Percentiles rank a stretch among this genome's conserved stretches.
phyloP scores from a whole-genome alignment of 2,888 invertebrate species.

The Hyles lineata region DNA sequence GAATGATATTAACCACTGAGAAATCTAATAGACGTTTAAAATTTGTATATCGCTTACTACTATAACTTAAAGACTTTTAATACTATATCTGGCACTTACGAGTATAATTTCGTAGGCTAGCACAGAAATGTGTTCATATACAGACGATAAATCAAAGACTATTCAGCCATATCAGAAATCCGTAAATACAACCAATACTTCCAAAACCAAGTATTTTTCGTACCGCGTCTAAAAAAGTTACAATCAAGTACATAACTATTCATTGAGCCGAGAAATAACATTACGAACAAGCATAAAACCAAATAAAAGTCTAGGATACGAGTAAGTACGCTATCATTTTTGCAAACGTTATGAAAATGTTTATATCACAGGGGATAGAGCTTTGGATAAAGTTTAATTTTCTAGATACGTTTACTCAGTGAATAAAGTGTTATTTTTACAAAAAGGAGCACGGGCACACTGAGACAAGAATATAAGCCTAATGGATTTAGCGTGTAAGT shows the following conservation, averaged over 20 bases:
- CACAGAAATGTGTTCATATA: too few relatives aligned
- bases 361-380: conserved; percentile 38
- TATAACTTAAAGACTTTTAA: too few relatives aligned
- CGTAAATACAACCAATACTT: too few relatives aligned
- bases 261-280: conserved; percentile 11
- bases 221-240: not conserved
- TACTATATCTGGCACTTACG: too few relatives aligned
- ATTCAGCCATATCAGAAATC: too few relatives aligned
- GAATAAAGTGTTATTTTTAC: conserved; percentile 52
- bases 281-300: conserved; percentile 10
- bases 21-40: too few relatives aligned
- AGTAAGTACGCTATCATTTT: conserved; percentile 25
- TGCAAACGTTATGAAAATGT: conserved; percentile 42
- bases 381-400: conserved; percentile 47
- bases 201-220: too few relatives aligned
- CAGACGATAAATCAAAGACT: too few relatives aligned
- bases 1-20: too few relatives aligned
- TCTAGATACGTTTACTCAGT: conserved; percentile 45
- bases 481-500: conserved; percentile 75
- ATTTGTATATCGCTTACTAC: too few relatives aligned
- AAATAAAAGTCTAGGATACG: conserved; percentile 20
- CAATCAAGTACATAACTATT: conserved; percentile 10
- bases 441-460: conserved; percentile 38
- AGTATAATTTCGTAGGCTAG: too few relatives aligned
- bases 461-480: conserved; percentile 57